Evolutionary conservation across 2,797 vertebrate species (phyloP).

Genomic region (Podargus strigoides): DNA sequence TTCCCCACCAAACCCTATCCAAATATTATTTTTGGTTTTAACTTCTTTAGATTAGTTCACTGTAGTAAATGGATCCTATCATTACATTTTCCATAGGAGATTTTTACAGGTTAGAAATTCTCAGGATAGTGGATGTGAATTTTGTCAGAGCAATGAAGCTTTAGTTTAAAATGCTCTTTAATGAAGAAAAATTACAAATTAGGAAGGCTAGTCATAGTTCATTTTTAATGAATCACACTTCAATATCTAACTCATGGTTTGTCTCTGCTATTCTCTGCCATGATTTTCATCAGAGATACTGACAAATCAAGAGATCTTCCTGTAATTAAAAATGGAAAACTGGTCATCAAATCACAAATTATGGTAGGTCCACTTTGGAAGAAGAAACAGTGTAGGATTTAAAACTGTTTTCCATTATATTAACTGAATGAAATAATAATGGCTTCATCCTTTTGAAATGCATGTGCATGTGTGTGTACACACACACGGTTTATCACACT

Average conservation of each 20-base stretch:
- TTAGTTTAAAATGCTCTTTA: background rate
- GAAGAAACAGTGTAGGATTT: background rate
- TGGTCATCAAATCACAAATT: background rate
- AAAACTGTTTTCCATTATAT: background rate
- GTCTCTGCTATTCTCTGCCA: background rate
- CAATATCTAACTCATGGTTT: background rate
- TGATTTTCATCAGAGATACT: background rate
- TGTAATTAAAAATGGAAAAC: background rate
- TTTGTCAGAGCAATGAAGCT: background rate
- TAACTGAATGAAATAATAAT: background rate
- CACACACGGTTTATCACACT: background rate
- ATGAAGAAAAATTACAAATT: background rate
- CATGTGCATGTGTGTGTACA: background rate
- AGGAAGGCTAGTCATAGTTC: background rate
- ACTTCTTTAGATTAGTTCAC: background rate
- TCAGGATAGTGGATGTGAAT: background rate
- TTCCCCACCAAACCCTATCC: background rate
- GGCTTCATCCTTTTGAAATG: background rate
- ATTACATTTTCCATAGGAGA: background rate
- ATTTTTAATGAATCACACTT: background rate
- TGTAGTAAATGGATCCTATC: background rate
- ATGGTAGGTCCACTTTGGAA: background rate
- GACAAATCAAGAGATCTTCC: background rate
- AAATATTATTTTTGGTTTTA: background rate
- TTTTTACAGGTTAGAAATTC: background rate